phyloP scores from a whole-genome alignment of 2,113 vertebrate species.

The Vimba vimba region DNA sequence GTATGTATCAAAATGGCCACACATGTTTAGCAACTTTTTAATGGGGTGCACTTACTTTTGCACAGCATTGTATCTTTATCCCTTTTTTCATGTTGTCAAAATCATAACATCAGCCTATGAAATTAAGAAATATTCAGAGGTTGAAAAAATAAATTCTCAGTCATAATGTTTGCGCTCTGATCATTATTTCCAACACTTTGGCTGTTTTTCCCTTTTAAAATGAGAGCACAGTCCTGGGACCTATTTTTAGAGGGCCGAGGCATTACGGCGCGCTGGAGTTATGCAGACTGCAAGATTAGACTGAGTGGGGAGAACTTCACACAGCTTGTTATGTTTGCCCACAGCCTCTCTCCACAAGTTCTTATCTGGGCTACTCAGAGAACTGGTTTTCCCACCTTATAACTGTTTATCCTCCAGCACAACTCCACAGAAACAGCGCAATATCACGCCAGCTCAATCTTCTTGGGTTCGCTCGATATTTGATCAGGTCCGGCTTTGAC shows the following conservation, averaged over 20 bases:
- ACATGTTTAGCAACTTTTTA: neutral
- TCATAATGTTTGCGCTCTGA: neutral
- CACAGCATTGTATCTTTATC: neutral
- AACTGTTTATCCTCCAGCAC: conserved; percentile 37
- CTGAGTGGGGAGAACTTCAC: conserved; percentile 56
- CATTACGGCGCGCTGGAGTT: conserved; percentile 67
- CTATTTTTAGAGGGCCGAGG: conserved; percentile 76
- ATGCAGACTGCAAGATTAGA: conserved; percentile 60
- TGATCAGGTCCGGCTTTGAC: conserved; percentile 45
- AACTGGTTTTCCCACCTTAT: conserved; percentile 41
- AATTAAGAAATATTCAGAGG: neutral
- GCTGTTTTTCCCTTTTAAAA: conserved; percentile 60
- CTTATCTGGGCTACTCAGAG: conserved; percentile 28
- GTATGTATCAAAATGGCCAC: neutral
- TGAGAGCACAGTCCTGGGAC: conserved; percentile 60
- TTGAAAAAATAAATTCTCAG: neutral
- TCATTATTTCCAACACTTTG: conserved; percentile 43
- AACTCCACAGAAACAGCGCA: conserved; percentile 38
- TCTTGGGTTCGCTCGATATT: conserved; percentile 38
- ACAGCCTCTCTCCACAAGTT: conserved; percentile 15
- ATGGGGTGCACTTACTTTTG: neutral
- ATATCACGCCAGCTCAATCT: conserved; percentile 32
- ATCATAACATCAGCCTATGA: neutral
- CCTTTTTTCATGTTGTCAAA: neutral
- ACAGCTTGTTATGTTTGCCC: conserved; percentile 47